Conservation (phyloP, 2,797 vertebrate genomes). For the Enteromius trimaculatus region DNA sequence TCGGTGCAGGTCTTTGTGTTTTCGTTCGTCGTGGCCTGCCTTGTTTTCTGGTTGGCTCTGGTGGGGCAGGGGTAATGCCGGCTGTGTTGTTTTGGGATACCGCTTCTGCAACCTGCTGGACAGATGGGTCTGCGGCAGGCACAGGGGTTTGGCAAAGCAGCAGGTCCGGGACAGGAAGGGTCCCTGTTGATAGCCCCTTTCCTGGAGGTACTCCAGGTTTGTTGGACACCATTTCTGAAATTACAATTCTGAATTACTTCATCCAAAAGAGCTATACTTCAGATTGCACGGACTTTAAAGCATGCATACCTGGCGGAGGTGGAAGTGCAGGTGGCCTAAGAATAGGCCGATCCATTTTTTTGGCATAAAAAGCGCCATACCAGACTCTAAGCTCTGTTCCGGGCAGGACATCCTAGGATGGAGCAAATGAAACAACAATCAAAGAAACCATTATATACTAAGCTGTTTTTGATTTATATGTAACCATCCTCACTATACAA, state of each 20-base stretch:
- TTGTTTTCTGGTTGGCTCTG: conserved; percentile 77
- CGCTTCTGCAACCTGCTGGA: conserved; percentile 67
- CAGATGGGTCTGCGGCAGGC: conserved; percentile 60
- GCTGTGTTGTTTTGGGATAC: conserved; percentile 52
- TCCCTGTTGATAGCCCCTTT: conserved; percentile 47
- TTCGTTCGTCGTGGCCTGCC: conserved; percentile 82
- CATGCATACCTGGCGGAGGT: conserved; percentile 65
- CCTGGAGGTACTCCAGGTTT: conserved; percentile 48
- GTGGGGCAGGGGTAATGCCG: conserved; percentile 51
- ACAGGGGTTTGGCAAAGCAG: conserved; percentile 72
- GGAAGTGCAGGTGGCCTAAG: conserved; percentile 81
- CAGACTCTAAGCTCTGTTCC: conserved; percentile 94
- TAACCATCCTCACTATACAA: neutral
- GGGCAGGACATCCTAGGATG: conserved; percentile 84
- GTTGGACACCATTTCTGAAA: conserved; percentile 56
- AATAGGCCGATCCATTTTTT: conserved; percentile 94
- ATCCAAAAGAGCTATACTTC: neutral
- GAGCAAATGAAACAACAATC: neutral
- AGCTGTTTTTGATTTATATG: neutral
- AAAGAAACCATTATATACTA: neutral
- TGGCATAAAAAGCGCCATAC: conserved; percentile 98
- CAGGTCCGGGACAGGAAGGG: conserved; percentile 74
- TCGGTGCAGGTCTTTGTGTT: conserved; percentile 72
- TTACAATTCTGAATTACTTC: neutral
- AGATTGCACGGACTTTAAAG: neutral